A percentile compares a stretch with the other conserved stretches of the same genome.
These are phyloP conservation scores for Sabatieria punctata DNA, from an alignment of 2,888 invertebrate species.

Conservation along the genomic window DNA sequence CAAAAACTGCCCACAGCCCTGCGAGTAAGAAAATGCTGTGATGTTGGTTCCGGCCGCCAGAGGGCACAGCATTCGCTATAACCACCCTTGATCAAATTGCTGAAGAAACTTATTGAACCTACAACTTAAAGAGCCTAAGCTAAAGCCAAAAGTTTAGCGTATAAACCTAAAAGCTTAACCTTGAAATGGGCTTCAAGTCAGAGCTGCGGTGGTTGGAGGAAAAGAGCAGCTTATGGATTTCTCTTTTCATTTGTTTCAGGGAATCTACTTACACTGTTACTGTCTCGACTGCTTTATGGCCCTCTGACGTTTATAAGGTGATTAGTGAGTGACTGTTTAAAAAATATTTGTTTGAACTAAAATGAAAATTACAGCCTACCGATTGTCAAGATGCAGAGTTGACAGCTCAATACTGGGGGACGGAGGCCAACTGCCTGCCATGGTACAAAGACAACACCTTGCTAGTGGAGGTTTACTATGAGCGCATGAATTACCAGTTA, in stretches of 20 bases:
- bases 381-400: slow-evolving; percentile 20
- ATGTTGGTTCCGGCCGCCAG: no score
- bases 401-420: neutral
- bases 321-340: neutral
- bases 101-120: no score
- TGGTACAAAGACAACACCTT: slow-evolving; percentile 29
- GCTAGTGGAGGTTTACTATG: slow-evolving; percentile 32
- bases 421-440: slow-evolving; percentile 7
- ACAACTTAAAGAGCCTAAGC: no score
- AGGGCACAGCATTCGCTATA: no score
- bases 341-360: no score
- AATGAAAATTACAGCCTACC: slow-evolving; percentile 21
- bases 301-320: slow-evolving; percentile 22
- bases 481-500: slow-evolving; percentile 30
- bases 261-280: slow-evolving; percentile 22
- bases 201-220: no score
- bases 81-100: no score
- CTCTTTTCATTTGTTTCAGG: slow-evolving; percentile 17
- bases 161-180: no score
- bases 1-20: slow-evolving; percentile 23
- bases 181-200: no score
- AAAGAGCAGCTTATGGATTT: no score
- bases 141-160: no score
- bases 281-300: slow-evolving; percentile 27
- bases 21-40: no score